Evolutionary conservation across 2,797 vertebrate species (phyloP).

Genomic region (Otolemur crassicaudatus): DNA sequence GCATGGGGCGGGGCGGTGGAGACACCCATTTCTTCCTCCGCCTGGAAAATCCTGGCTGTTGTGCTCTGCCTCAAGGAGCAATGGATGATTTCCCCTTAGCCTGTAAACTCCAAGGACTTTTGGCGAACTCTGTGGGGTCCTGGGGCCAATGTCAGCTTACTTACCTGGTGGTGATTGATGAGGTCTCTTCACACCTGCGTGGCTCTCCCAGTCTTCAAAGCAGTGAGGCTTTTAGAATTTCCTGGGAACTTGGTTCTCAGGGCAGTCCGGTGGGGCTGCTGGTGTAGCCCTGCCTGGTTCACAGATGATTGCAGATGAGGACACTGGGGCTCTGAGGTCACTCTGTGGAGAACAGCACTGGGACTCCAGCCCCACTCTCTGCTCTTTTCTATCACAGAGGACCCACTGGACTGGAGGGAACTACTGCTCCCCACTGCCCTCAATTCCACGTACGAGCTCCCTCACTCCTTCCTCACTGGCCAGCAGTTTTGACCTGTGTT

Average conservation of each 20-base stretch:
- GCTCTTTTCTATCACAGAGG: not conserved
- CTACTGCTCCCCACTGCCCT: not conserved
- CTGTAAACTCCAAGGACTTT: not conserved
- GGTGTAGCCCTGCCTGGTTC: not conserved
- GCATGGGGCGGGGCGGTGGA: rapidly evolving
- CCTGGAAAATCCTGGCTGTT: rapidly evolving
- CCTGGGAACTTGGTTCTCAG: not conserved
- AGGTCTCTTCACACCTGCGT: not conserved
- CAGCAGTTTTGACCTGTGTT: not conserved
- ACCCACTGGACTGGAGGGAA: not conserved
- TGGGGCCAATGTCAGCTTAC: rapidly evolving
- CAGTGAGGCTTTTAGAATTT: not conserved
- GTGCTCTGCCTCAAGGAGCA: not conserved
- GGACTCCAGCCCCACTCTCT: too few relatives aligned
- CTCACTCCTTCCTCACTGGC: too few relatives aligned
- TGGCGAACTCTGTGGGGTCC: not conserved
- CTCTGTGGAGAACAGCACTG: too few relatives aligned
- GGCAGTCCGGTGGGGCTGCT: not conserved
- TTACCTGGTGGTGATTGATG: not conserved
- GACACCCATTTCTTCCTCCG: not conserved
- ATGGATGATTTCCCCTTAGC: not conserved
- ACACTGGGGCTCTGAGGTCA: not conserved
- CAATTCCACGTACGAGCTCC: not conserved
- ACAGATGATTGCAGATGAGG: not conserved
- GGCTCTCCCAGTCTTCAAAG: not conserved